phyloP scores from a whole-genome alignment of 1,140 invertebrate genomes.

The Diploscapter pachys region DNA sequence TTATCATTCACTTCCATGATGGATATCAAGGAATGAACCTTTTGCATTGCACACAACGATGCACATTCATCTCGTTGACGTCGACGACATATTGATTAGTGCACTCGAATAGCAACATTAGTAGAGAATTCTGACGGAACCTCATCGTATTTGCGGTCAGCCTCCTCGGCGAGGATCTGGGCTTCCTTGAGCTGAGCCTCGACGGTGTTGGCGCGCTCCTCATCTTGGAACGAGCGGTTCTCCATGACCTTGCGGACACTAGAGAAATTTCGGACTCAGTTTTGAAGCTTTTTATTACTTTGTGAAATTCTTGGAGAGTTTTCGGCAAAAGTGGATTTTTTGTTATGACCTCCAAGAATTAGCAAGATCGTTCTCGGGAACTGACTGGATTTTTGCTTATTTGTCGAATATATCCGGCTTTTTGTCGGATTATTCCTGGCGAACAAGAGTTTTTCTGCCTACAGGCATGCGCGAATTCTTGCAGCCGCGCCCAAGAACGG shows the following conservation, averaged over 20 bases:
- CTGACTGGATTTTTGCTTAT: too few species aligned
- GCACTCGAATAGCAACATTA: too few species aligned
- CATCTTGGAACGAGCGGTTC: constrained; percentile 97
- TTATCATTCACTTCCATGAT: too few species aligned
- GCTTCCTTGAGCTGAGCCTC: constrained; percentile 99
- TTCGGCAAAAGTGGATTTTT: too few species aligned
- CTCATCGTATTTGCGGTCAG: constrained; percentile 99
- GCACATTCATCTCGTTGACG: neutral
- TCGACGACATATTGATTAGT: neutral
- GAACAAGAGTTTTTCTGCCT: neutral
- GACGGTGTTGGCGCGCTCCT: constrained; percentile 97
- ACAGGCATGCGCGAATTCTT: too few species aligned
- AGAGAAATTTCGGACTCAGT: constrained; percentile 14
- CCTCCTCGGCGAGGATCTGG: constrained; percentile 98
- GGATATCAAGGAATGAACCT: too few species aligned
- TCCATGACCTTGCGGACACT: constrained; percentile 99
- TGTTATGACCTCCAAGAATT: too few species aligned
- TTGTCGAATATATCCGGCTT: constrained; percentile 2
- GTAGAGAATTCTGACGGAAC: constrained; percentile 62
- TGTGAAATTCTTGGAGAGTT: too few species aligned
- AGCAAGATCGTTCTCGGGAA: too few species aligned
- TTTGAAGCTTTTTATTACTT: too few species aligned
- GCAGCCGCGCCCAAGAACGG: too few species aligned
- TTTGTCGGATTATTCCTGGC: constrained; percentile 1
- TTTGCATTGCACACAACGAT: neutral